Evolutionary conservation across 2,113 vertebrate species (phyloP), one percentile per base, ranked within the genome.

Genomic region (Nothoprocta pentlandii): DNA sequence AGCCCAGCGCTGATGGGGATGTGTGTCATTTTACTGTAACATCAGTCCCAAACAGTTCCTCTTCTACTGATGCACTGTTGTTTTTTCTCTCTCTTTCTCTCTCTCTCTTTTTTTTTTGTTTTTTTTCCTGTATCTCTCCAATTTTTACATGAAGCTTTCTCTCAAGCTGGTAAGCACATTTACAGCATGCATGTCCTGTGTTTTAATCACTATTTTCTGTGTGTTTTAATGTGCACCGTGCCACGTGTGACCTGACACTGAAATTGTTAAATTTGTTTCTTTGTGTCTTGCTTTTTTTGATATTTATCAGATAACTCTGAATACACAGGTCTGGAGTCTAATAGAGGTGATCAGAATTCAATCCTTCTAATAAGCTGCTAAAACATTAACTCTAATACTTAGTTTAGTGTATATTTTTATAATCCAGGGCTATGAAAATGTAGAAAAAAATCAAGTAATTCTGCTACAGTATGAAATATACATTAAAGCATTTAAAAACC

Each of bases 91-190:
- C 49, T 49, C 49, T 49, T 16, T 46, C 46, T 46, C 46, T 46
- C 12, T 44, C 42, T 44, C 42, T 44, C 10, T 44, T 44, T 47
- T 47, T 97, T 96, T 97, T 93, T 90, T 84, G 95, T 89, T 82
- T 92, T 95, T 87, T 74, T 82, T 93, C 94, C 69, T 71, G 89
- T 96, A 94, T 96, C 85, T 94, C 97, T 98, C 93, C 98, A 94
- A 97, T 97, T 97, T 96, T 97, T 95, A 95, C 98, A 91, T 97
- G 99, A 99, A 99, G 99, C 99, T 99, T 98, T 99, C 99, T 98
- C 99, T 99, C 98, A 99, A 99, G 98, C 98, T 99, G 99, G 99
- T 99, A 99, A 99, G 99, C 99, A 99, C 98, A 97, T 98, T 94
- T 94, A 78, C 81, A 92, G 98, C 98, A 97, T 98, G 99, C 98